phyloP scores from a whole-genome alignment of 1,140 invertebrate species.

The Melitaea cinxia region DNA sequence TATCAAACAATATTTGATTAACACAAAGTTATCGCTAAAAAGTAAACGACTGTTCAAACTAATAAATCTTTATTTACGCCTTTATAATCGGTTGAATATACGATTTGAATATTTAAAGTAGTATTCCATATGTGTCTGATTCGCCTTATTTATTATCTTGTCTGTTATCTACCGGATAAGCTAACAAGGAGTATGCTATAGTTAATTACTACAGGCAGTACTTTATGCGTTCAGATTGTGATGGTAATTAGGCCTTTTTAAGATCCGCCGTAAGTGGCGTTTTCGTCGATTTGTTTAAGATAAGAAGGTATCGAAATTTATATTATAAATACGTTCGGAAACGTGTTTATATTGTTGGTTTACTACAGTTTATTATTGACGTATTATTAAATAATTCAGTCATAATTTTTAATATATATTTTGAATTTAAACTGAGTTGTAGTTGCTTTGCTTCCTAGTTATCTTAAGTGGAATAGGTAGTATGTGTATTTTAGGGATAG shows the following conservation, averaged over 20 bases:
- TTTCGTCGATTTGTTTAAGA: constrained; percentile 70
- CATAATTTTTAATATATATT: too few relatives aligned
- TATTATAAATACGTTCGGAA: constrained; percentile 57
- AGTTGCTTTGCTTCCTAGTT: too few relatives aligned
- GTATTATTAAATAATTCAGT: neutral
- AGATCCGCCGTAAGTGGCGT: constrained; percentile 62
- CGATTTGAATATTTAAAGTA: constrained; percentile 44
- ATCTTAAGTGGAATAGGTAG: too few relatives aligned
- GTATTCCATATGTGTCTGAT: constrained; percentile 60
- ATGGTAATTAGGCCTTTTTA: constrained; percentile 67
- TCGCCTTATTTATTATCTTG: constrained; percentile 70
- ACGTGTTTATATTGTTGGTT: constrained; percentile 38
- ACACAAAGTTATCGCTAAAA: neutral
- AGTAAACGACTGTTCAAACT: neutral
- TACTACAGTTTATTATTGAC: constrained; percentile 24
- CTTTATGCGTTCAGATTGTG: constrained; percentile 73
- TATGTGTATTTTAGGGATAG: too few relatives aligned
- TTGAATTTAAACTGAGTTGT: too few relatives aligned
- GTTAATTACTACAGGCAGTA: constrained; percentile 75
- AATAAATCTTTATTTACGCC: constrained; percentile 31
- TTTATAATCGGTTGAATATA: constrained; percentile 25
- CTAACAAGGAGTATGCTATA: constrained; percentile 53
- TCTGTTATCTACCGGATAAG: constrained; percentile 63
- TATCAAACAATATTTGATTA: neutral
- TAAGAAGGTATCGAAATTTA: constrained; percentile 68